Evolutionary conservation across 1,140 invertebrate species (phyloP).

Genomic region (Tetraneura akinire): DNA sequence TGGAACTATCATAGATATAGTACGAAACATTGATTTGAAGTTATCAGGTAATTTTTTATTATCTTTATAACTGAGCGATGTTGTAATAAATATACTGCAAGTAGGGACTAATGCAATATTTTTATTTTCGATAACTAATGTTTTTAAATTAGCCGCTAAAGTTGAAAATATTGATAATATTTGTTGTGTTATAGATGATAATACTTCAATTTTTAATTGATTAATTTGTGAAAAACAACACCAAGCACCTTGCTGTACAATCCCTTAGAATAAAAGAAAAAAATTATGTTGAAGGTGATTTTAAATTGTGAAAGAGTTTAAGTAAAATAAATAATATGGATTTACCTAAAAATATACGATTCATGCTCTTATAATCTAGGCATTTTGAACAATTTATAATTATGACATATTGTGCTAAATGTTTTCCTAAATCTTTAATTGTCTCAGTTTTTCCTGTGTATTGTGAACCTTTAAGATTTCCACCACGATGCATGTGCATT

Average conservation of each 20-base stretch:
- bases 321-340: neutral
- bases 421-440: constrained; percentile 91
- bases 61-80: constrained; percentile 85
- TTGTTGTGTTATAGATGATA: constrained; percentile 89
- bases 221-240: constrained; percentile 98
- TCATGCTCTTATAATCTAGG: constrained; percentile 85
- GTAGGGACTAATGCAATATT: constrained; percentile 86
- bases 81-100: constrained; percentile 91
- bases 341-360: constrained; percentile 57
- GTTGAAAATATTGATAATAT: constrained; percentile 83
- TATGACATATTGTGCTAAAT: constrained; percentile 91
- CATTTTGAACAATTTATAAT: constrained; percentile 95
- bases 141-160: constrained; percentile 73
- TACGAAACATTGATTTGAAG: constrained; percentile 88
- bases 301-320: no score
- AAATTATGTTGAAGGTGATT: no score
- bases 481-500: constrained; percentile 78
- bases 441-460: constrained; percentile 89
- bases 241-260: constrained; percentile 84
- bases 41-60: constrained; percentile 90
- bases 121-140: constrained; percentile 90
- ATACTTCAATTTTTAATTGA: constrained; percentile 85
- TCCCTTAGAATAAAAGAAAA: constrained; percentile 61
- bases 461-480: constrained; percentile 71
- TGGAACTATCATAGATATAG: constrained; percentile 95